Conservation (phyloP, 2,113 vertebrate species). For the Menidia beryllina region DNA sequence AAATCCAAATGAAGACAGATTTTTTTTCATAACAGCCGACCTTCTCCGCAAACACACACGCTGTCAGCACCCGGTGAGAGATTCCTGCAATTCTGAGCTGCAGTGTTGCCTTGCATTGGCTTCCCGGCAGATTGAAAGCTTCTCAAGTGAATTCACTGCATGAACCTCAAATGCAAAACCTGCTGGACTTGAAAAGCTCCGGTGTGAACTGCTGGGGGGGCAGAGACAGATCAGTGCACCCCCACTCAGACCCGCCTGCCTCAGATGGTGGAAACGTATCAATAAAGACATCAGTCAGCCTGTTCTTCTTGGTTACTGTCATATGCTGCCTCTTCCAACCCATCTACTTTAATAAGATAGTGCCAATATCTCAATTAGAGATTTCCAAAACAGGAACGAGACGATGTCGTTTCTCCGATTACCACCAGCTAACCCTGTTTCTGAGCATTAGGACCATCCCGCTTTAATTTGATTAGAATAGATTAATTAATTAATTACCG, state of each 20-base stretch:
- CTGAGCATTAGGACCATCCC: constrained; percentile 81
- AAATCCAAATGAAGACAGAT: background rate
- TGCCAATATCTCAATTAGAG: constrained; percentile 60
- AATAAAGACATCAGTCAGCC: constrained; percentile 43
- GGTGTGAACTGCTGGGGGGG: background rate
- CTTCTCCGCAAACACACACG: background rate
- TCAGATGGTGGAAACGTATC: constrained; percentile 29
- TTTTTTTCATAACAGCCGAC: constrained; percentile 11
- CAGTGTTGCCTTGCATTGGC: constrained; percentile 13
- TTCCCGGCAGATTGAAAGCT: background rate
- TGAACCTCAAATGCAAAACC: constrained; percentile 15
- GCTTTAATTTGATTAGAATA: constrained; percentile 83
- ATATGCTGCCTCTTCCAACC: constrained; percentile 38
- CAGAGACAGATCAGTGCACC: constrained; percentile 12
- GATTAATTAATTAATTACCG: constrained; percentile 84
- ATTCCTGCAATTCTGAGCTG: constrained; percentile 16
- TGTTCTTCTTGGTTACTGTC: constrained; percentile 19
- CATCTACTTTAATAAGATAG: constrained; percentile 46
- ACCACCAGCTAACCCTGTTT: constrained; percentile 75
- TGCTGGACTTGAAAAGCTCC: background rate
- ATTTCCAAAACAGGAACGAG: constrained; percentile 36
- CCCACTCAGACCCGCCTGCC: constrained; percentile 25
- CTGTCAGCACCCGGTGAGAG: background rate
- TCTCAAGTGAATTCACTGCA: constrained; percentile 18
- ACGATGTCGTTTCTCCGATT: constrained; percentile 43